Conservation (phyloP, 2,888 invertebrate species). For the Molanna angustata region DNA sequence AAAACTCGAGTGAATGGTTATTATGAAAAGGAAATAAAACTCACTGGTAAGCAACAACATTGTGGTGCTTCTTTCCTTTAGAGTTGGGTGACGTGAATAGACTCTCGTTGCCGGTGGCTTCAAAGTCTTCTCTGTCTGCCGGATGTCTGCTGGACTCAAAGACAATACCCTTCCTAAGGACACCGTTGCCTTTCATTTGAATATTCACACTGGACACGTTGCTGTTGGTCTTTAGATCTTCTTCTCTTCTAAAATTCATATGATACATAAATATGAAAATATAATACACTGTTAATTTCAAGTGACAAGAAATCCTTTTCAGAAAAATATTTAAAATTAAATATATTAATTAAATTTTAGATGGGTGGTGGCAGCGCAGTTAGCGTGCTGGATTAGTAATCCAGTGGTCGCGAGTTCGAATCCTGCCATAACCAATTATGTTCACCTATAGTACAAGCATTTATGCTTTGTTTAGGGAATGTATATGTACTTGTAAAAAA, state of each 20-base stretch:
- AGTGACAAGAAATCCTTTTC: too few relatives aligned
- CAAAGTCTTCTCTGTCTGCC: conserved; percentile 72
- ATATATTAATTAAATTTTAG: too few relatives aligned
- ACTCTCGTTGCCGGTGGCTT: conserved; percentile 64
- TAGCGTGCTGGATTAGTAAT: too few relatives aligned
- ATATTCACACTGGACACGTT: conserved; percentile 1
- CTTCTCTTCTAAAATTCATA: conserved; percentile 21
- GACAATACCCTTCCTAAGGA: conserved; percentile 58
- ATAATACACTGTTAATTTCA: background rate
- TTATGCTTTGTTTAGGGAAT: too few relatives aligned
- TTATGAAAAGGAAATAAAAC: conserved; percentile 6
- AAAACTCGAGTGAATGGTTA: too few relatives aligned
- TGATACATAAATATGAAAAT: background rate
- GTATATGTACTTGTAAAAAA: too few relatives aligned
- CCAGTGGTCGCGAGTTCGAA: too few relatives aligned
- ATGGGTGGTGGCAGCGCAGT: too few relatives aligned
- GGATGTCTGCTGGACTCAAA: conserved; percentile 71
- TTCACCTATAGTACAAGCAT: too few relatives aligned
- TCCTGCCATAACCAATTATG: too few relatives aligned
- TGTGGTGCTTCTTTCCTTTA: conserved; percentile 42
- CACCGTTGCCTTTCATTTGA: conserved; percentile 10
- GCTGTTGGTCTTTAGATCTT: conserved; percentile 20
- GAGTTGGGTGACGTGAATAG: conserved; percentile 46
- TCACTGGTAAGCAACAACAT: conserved; percentile 31
- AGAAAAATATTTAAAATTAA: too few relatives aligned